A percentile compares a stretch with the other conserved stretches of the same genome.
These are phyloP conservation scores for Saxicola maurus DNA, from an alignment of 2,797 vertebrate species.

Conservation along the genomic window DNA sequence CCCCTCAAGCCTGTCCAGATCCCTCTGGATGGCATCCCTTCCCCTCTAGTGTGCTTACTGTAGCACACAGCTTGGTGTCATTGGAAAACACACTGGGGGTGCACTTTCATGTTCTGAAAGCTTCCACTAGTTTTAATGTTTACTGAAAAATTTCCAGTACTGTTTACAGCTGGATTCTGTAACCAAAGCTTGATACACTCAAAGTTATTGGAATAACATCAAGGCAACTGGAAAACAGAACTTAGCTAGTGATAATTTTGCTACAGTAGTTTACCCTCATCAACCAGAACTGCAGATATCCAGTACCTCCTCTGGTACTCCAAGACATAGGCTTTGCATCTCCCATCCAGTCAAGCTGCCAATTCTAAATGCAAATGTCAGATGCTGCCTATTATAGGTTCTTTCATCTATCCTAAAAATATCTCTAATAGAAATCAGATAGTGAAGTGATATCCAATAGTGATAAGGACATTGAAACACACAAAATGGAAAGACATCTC, in stretches of 20 bases:
- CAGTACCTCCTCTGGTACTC: neutral
- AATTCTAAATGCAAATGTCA: neutral
- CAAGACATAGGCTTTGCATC: neutral
- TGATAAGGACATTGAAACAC: neutral
- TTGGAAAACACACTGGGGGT: fast-evolving
- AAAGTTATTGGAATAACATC: neutral
- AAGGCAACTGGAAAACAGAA: neutral
- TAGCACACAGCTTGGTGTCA: neutral
- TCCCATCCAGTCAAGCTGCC: neutral
- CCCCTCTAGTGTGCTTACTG: neutral
- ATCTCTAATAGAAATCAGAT: neutral
- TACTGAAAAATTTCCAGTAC: neutral
- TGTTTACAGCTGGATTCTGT: neutral
- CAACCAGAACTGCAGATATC: neutral
- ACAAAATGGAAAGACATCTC: neutral
- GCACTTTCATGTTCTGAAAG: neutral
- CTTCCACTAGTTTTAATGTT: neutral
- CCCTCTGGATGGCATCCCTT: neutral
- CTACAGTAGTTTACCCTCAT: neutral
- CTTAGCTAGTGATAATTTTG: neutral
- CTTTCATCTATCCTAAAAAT: neutral
- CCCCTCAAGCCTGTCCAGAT: neutral
- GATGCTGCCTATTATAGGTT: neutral
- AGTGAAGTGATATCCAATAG: neutral
- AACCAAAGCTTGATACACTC: neutral